These are phyloP conservation scores for Ictalurus furcatus DNA, from an alignment of 2,113 vertebrate genomes.

Conservation along the genomic window DNA sequence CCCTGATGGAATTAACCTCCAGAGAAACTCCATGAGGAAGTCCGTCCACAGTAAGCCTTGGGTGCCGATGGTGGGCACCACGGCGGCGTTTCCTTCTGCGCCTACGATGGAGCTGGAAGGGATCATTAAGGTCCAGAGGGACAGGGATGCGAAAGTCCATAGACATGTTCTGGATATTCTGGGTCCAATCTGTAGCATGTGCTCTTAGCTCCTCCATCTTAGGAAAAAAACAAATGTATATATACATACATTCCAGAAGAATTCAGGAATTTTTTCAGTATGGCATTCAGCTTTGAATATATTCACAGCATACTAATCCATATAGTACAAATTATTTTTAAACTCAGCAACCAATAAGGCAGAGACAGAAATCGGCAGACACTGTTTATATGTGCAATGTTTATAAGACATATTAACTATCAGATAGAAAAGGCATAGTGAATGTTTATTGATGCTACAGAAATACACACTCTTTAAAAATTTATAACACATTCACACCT, in stretches of 20 bases:
- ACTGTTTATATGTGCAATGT: background rate
- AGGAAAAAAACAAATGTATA: background rate
- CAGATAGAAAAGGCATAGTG: background rate
- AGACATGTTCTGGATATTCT: constrained; percentile 81
- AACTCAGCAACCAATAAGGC: background rate
- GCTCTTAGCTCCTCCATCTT: constrained; percentile 90
- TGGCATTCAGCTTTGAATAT: background rate
- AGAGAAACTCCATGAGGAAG: constrained; percentile 59
- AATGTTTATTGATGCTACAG: background rate
- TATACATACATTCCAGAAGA: background rate
- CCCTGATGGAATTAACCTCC: constrained; percentile 51
- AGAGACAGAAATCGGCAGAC: background rate
- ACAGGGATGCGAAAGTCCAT: constrained; percentile 83
- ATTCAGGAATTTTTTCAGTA: constrained; percentile 5
- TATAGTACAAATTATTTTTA: background rate
- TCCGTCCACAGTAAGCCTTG: constrained; percentile 11
- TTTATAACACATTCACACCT: constrained; percentile 25
- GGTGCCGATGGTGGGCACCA: constrained; percentile 34
- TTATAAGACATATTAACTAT: background rate
- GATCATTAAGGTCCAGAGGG: constrained; percentile 76
- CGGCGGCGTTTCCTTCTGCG: constrained; percentile 73
- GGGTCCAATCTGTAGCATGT: constrained; percentile 89
- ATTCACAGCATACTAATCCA: background rate
- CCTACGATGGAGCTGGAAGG: constrained; percentile 74
- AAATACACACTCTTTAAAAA: background rate